Evolutionary conservation across 30 jellyfish, hydroid and myxozoan species (phyloP), one percentile per base, ranked within the genome.

Genomic region (Calvadosia cruxmelitensis): DNA sequence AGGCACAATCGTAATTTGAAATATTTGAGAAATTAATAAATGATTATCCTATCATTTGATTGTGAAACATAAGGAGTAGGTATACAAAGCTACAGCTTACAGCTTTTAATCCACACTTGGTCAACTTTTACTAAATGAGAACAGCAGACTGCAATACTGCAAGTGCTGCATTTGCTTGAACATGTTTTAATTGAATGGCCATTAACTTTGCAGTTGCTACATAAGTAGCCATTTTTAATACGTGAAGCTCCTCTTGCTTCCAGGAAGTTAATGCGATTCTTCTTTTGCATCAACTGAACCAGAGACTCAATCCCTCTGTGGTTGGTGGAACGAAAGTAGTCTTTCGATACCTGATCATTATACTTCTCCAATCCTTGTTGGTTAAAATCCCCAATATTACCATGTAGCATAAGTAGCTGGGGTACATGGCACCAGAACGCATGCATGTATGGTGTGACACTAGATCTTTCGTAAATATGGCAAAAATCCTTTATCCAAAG

Each of bases 381-480:
- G 72, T 71, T 71, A 72, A 71, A 50, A 52, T 50, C n/a, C 63
- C 30, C 68, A 50, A 71, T 34, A 36, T 71, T 20, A 20, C 62
- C 80, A 49, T 70, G 16, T 1, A 70, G 67, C 27, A 5, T 0
- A 29, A 70, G 34, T 26, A 70, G 53, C 3, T 50, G 67, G 25
- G 80, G 80, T 27, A 70, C 72, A 70, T 70, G 80, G 71, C 72
- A 49, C 20, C 49, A 29, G 1, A 70, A 30, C 16, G 80, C 80
- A 70, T 70, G 80, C 72, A 70, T 70, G 50, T 70, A 70, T 34
- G 72, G 72, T 24, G 80, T 70, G 66, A 70, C 72, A 49, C 53
- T 13, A 20, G 3, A 27, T 29, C 63, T 70, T 34, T 49, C 57
- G 53, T 70, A 70, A 3, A 70, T 13, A 53, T 27, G n/a, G 30